phyloP scores from a whole-genome alignment of 2,888 invertebrate species.

The Beris morrisii region DNA sequence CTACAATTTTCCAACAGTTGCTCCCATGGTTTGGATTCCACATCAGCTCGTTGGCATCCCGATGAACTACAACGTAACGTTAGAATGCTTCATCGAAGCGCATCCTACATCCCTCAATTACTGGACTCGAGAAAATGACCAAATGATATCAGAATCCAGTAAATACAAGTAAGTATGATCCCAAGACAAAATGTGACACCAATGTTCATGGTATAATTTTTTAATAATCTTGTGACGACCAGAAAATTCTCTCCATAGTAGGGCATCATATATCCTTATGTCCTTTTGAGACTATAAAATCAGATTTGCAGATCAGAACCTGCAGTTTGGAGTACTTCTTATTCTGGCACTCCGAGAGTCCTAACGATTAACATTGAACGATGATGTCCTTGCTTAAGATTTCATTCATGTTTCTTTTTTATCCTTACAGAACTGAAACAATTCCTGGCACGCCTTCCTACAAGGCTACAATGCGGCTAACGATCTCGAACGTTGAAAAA shows the following conservation, averaged over 20 bases:
- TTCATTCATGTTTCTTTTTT: slow-evolving; percentile 35
- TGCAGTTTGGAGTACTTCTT: too few species aligned
- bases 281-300: too few species aligned
- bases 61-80: slow-evolving; percentile 76
- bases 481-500: slow-evolving; percentile 75
- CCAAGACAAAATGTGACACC: slow-evolving; percentile 9
- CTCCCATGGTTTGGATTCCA: slow-evolving; percentile 90
- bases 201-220: background rate
- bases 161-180: slow-evolving; percentile 67
- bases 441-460: slow-evolving; percentile 72
- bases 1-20: slow-evolving; percentile 63
- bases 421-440: slow-evolving; percentile 63
- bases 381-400: slow-evolving; percentile 14
- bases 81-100: slow-evolving; percentile 89
- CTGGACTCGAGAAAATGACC: slow-evolving; percentile 84
- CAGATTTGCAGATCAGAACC: too few species aligned
- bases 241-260: too few species aligned
- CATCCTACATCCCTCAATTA: slow-evolving; percentile 89
- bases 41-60: slow-evolving; percentile 88
- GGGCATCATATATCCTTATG: too few species aligned
- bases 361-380: slow-evolving; percentile 16
- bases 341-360: background rate
- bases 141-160: slow-evolving; percentile 83
- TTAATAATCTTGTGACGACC: too few species aligned
- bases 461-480: slow-evolving; percentile 85